Base-by-base conservation (phyloP, 53 echinoderm and acorn worm genomes). In the Echinometra lucunter region DNA sequence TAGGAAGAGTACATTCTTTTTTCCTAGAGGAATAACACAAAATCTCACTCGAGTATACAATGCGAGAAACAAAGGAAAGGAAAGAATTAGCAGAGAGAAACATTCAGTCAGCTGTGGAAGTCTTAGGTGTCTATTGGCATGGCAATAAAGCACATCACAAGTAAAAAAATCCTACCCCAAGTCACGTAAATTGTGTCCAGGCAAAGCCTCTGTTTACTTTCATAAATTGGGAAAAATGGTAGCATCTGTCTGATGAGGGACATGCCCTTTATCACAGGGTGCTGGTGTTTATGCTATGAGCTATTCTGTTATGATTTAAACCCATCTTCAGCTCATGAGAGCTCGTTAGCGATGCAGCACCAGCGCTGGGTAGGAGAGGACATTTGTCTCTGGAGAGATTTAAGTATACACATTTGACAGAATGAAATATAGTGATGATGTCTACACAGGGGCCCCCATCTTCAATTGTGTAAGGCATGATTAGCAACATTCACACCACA, bases 141-240 rank as follows among this genome's bases (percentile, higher is more conserved):
- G 53, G 49, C 85, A 28, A 85, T 37, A 47, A 47, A 85, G 49
- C 49, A 9, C 15, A 85, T 49, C 28, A 85, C 28, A 49, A 28
- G 27, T n/a, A 49, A 16, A 15, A 45, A 28, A 85, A 85, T 49
- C n/a, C 85, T 30, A 85, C 12, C 49, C 2, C 9, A 15, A n/a
- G 85, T 85, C 85, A 85, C 53, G 85, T 6, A n/a, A 28, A 53
- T 42, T n/a, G 78, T 85, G 47, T 85, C 85, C n/a, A 30, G 49
- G 49, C 49, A 85, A 49, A 85, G 27, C 28, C 53, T 28, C 28
- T 85, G 85, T 85, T 85, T 85, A 85, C 85, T 85, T 85, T 47
- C 85, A 47, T 85, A 85, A 85, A 85, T 85, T 85, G 85, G 85
- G 28, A 49, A 85, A 45, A 47, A 85, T 25, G 85, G 85, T 35